Evolutionary conservation across 2,113 vertebrate species (phyloP).

Genomic region (Ardeotis arabs): DNA sequence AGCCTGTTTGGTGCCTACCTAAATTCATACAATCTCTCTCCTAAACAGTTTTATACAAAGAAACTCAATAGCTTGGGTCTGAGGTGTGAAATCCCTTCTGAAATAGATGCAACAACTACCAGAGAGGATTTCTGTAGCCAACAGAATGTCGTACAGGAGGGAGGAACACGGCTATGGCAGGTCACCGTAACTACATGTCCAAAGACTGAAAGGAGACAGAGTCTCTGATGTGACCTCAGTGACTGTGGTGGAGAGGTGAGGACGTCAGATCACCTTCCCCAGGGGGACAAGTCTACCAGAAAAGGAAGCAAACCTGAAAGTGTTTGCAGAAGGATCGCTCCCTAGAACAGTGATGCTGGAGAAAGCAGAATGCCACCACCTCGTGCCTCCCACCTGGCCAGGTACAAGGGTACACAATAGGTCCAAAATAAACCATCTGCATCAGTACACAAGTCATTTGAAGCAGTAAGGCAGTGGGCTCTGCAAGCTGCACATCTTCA

Average conservation of each 20-base stretch:
- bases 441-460: not conserved
- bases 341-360: not conserved
- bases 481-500: not conserved
- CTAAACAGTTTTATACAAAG: not conserved
- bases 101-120: fast-evolving
- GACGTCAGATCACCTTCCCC: not conserved
- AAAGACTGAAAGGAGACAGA: not conserved
- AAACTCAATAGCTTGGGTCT: not conserved
- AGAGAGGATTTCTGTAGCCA: not conserved
- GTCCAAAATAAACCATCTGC: not conserved
- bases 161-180: not conserved
- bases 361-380: not conserved
- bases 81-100: not conserved
- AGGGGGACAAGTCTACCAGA: not conserved
- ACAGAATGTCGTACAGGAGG: fast-evolving
- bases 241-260: not conserved
- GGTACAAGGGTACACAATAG: fast-evolving
- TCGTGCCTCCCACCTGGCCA: not conserved
- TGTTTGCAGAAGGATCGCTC: not conserved
- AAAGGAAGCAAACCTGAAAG: not conserved
- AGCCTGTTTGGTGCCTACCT: not conserved
- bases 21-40: not conserved
- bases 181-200: not conserved
- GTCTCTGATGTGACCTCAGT: not conserved
- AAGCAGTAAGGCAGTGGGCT: not conserved